phyloP scores from a whole-genome alignment of 1,140 invertebrate species.

The Cylas formicarius region DNA sequence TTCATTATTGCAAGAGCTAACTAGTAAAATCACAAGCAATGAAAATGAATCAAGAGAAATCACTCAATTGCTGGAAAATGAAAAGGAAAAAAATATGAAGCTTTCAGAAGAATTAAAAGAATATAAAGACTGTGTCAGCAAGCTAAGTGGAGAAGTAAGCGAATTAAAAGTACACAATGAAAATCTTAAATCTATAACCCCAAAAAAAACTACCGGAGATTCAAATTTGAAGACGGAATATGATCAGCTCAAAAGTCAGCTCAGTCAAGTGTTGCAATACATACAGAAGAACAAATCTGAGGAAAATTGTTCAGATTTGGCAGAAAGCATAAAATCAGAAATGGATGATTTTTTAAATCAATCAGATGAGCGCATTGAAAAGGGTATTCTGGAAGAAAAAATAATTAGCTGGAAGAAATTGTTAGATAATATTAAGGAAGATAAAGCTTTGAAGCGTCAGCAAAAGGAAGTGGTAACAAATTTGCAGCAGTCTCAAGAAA shows the following conservation, averaged over 20 bases:
- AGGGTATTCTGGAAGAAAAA: slow-evolving; percentile 21
- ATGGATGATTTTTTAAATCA: slow-evolving; percentile 20
- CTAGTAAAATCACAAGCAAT: slow-evolving; percentile 14
- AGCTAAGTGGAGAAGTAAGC: slow-evolving; percentile 12
- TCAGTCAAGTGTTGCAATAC: slow-evolving; percentile 19
- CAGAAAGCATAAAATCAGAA: slow-evolving; percentile 11
- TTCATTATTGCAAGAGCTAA: slow-evolving; percentile 16
- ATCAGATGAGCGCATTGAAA: slow-evolving; percentile 10
- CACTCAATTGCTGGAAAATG: background rate
- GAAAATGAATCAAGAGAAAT: slow-evolving; percentile 9
- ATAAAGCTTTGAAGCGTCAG: slow-evolving; percentile 18
- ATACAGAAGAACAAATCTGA: slow-evolving; percentile 16
- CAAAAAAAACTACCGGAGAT: background rate
- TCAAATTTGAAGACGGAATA: slow-evolving; percentile 21
- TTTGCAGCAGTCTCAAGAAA: slow-evolving; percentile 18
- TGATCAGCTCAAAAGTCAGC: slow-evolving; percentile 17
- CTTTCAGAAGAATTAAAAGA: slow-evolving; percentile 8
- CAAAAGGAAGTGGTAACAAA: slow-evolving; percentile 12
- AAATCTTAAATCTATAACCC: slow-evolving; percentile 3
- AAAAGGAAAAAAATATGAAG: slow-evolving; percentile 7
- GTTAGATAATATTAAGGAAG: slow-evolving; percentile 14
- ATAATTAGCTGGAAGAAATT: slow-evolving; percentile 24
- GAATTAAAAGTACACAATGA: slow-evolving; percentile 10
- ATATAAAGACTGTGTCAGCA: slow-evolving; percentile 7
- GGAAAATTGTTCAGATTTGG: slow-evolving; percentile 8